Percentiles rank a stretch among this genome's conserved stretches.
These are phyloP conservation scores for Lamprologus callipterus DNA, from an alignment of 2,113 vertebrate species.

Conservation along the genomic window DNA sequence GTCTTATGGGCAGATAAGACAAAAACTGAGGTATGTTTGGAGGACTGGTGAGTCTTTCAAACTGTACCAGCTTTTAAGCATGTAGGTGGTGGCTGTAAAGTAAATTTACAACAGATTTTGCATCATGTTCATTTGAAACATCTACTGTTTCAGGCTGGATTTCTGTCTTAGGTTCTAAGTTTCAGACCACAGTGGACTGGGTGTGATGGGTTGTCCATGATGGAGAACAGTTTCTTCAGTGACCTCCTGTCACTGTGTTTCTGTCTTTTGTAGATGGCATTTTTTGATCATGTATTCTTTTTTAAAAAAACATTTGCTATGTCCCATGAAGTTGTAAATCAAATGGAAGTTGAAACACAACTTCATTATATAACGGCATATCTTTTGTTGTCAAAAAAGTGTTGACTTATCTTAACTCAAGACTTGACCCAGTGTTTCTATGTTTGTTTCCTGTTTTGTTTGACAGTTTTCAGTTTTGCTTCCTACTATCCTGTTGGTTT, in stretches of 20 bases:
- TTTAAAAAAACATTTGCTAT: background rate
- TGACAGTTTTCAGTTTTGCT: background rate
- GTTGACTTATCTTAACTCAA: background rate
- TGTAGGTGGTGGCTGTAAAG: fast-evolving
- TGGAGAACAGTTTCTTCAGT: background rate
- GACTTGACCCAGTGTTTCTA: background rate
- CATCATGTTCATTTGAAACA: background rate
- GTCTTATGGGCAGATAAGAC: background rate
- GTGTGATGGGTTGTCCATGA: background rate
- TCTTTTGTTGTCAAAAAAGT: background rate
- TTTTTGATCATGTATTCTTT: background rate
- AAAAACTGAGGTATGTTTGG: background rate
- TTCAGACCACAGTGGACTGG: fast-evolving
- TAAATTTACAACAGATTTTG: fast-evolving
- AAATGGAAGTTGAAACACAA: background rate
- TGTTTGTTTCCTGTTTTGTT: background rate
- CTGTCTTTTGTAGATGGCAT: fast-evolving
- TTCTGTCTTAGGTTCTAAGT: background rate
- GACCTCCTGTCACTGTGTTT: background rate
- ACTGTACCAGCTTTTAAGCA: background rate
- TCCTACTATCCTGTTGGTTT: background rate
- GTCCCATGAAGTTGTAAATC: background rate
- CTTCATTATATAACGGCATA: background rate
- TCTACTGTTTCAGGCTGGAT: background rate
- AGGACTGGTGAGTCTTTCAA: background rate